Base-by-base conservation (phyloP, 2,888 invertebrate species). In the Orchesellides sinensis region DNA sequence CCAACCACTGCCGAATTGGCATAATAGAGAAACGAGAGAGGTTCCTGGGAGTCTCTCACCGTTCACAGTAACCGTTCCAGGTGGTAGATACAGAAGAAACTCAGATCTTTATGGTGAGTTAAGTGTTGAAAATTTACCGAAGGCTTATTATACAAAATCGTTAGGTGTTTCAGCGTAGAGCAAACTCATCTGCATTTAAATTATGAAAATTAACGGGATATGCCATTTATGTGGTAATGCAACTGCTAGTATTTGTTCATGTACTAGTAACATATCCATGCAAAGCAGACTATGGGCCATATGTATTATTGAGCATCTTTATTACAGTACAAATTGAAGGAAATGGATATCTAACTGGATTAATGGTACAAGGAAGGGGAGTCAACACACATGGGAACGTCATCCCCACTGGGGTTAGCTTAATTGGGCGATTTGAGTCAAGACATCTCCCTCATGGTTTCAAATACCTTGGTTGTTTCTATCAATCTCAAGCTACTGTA, bases 271-370 rank as follows among this genome's bases (percentile, higher is more conserved):
- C 6, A 25, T 19, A 25, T 25, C 23, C 27, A 6, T 27, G 12
- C 10, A 35, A 17, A 69, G n/a, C n/a, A 14, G 56, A 40, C 10
- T 40, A 5, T 8, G 2, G n/a, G 10, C 40, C 40, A 40, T 40
- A 40, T 35, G 8, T 14, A 54, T 54, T 14, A 17, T 23, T 52
- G 45, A 2, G 17, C n/a, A 23, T 25, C n/a, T 32, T 61, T 40
- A 10, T 54, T 45, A 35, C 54, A 88, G 88, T 88, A 12, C 77
- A 78, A 69, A 75, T 88, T 49, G 86, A 87, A 69, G 88, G 88
- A 5, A 49, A 52, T 25, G 85, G 84, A 8, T 73, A 83, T 27
- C 86, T 86, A 35, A 86, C 87, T 56, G 88, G 85, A 19, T 25
- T 88, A 12, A 74, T 88, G 61, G 6, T 88, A 1, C 88, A 88